Conservation (phyloP, 2,888 invertebrate species). For the Conops quadrifasciatus region DNA sequence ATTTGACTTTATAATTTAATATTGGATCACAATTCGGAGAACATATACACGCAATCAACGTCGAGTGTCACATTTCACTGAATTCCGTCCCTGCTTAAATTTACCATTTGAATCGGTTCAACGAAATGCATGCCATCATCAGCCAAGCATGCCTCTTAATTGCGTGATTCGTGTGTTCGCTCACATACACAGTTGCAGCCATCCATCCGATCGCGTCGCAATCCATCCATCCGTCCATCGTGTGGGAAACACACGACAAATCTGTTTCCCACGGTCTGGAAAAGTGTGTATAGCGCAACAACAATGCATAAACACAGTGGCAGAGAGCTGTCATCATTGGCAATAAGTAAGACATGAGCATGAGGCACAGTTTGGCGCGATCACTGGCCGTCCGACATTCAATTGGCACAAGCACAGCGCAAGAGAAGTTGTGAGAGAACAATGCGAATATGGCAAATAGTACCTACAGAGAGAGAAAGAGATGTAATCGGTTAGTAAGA, state of each 20-base stretch:
- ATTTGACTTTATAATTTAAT: no score
- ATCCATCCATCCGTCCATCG: slow-evolving; percentile 65
- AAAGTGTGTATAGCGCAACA: slow-evolving; percentile 57
- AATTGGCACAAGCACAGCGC: slow-evolving; percentile 48
- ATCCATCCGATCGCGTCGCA: slow-evolving; percentile 59
- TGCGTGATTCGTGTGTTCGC: slow-evolving; percentile 54
- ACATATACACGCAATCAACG: no score
- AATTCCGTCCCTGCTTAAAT: slow-evolving; percentile 39
- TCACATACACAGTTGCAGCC: slow-evolving; percentile 40
- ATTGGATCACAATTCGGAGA: no score
- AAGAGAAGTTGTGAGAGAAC: slow-evolving; percentile 38
- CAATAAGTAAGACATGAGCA: slow-evolving; percentile 62
- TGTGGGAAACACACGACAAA: slow-evolving; percentile 66
- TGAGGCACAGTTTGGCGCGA: slow-evolving; percentile 45
- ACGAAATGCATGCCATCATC: slow-evolving; percentile 58
- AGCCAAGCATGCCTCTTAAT: slow-evolving; percentile 61
- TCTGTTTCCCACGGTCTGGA: slow-evolving; percentile 66
- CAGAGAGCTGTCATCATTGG: slow-evolving; percentile 62
- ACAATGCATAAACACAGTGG: slow-evolving; percentile 47
- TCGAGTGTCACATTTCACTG: background rate
- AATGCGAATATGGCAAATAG: slow-evolving; percentile 23
- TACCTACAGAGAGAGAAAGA: slow-evolving; percentile 36
- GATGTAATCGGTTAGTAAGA: slow-evolving; percentile 8
- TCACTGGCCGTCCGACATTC: slow-evolving; percentile 43
- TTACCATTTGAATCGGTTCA: slow-evolving; percentile 57